phyloP scores from a whole-genome alignment of 2,888 invertebrate genomes.

The Parascotia fuliginaria region DNA sequence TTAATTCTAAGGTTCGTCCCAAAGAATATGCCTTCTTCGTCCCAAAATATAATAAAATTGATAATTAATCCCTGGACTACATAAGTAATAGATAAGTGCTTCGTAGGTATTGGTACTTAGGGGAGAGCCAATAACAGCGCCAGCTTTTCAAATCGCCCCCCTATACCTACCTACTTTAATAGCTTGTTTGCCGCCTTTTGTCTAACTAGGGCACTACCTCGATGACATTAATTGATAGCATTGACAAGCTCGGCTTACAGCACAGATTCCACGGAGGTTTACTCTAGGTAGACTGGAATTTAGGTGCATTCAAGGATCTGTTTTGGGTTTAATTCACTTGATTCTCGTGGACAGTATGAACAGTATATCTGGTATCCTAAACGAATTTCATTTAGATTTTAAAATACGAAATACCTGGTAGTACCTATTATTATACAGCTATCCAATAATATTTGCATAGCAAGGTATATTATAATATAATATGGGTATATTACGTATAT shows the following conservation, averaged over 20 bases:
- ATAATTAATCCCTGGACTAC: constrained; percentile 25
- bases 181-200: constrained; percentile 68
- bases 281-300: constrained; percentile 37
- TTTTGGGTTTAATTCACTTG: constrained; percentile 29
- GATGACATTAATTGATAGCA: constrained; percentile 78
- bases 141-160: constrained; percentile 52
- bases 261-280: constrained; percentile 51
- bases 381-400: no score
- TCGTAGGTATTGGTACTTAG: constrained; percentile 48
- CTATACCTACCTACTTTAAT: constrained; percentile 55
- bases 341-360: constrained; percentile 21
- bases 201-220: constrained; percentile 70
- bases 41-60: no score
- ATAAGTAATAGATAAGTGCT: constrained; percentile 11
- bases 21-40: no score
- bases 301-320: constrained; percentile 40
- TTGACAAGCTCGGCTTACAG: constrained; percentile 62
- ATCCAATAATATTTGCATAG: no score
- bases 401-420: no score
- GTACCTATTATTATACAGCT: no score
- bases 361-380: no score
- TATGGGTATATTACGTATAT: no score
- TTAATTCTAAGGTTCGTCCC: no score
- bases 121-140: constrained; percentile 50
- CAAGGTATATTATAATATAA: no score